Evolutionary conservation across 2,797 vertebrate genomes (phyloP).

Genomic region (Girardinus metallicus): DNA sequence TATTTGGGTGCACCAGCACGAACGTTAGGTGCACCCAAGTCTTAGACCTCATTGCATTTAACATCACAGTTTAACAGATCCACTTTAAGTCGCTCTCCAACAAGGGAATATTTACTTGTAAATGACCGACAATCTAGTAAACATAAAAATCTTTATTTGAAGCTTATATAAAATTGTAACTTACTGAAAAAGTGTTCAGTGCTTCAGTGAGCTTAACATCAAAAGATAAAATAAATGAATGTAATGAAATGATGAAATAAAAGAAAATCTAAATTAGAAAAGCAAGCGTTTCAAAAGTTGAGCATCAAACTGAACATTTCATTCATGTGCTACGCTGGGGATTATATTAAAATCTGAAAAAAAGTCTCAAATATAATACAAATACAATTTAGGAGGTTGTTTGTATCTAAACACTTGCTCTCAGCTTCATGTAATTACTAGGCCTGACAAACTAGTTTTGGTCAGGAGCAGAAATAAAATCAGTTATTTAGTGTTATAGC

Average conservation of each 20-base stretch:
- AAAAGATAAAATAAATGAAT: no score
- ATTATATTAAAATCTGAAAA: not conserved
- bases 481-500: not conserved
- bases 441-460: not conserved
- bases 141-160: not conserved
- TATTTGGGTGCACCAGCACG: not conserved
- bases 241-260: no score
- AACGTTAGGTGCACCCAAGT: not conserved
- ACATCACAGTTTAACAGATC: not conserved
- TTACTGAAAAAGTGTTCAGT: not conserved
- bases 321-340: not conserved
- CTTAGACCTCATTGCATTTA: not conserved
- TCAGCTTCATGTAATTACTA: not conserved
- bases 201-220: no score
- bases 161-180: not conserved
- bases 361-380: not conserved
- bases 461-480: not conserved
- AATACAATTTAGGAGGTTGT: not conserved
- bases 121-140: not conserved
- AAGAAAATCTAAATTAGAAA: no score
- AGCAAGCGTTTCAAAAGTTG: no score
- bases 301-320: no score
- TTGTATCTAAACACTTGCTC: not conserved
- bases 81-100: not conserved
- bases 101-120: not conserved